Evolutionary conservation across 2,888 invertebrate genomes (phyloP), one percentile per base, ranked within the genome.

Genomic region (Thereva nobilitata): DNA sequence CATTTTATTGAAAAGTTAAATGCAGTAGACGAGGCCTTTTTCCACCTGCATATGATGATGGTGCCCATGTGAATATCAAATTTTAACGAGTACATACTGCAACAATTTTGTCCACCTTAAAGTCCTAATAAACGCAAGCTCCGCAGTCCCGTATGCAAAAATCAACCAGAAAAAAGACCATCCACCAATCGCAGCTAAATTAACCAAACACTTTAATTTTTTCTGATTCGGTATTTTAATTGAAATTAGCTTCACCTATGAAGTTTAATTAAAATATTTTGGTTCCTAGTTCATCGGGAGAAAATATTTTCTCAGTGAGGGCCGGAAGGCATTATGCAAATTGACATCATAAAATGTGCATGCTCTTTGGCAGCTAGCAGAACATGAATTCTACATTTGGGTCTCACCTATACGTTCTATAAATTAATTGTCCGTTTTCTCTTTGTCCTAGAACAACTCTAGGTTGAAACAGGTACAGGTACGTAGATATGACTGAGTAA

Each of bases 341-440:
- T 64, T 64, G 53, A 64, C 53, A 64, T 53, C 64, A 64, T 41
- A 52, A 64, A 64, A 40, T 52, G 42, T 64, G 52, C 41, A 52
- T 64, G 64, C 64, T 53, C 52, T 64, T 64, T 64, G 64, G 53
- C 53, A 64, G 64, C 64, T 52, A 64, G 35, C 64, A 64, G 64
- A 64, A 64, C 64, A 64, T 64, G 53, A 64, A 53, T 64, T 64
- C 34, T 64, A 64, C 64, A 64, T 64, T 64, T 52, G 42, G 53
- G 64, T 42, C 52, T 64, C 53, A 53, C 53, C 64, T 64, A 64
- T 64, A 64, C 44, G 52, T 52, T 64, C 64, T 52, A 64, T 64
- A 64, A 64, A 64, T 64, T 64, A 64, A 64, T 64, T 64, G 64
- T 64, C 64, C 53, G 52, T 49, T 40, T 23, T 64, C 42, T 50